Conservation (phyloP, 2,797 vertebrate genomes). For the Anguilla pacifica region DNA sequence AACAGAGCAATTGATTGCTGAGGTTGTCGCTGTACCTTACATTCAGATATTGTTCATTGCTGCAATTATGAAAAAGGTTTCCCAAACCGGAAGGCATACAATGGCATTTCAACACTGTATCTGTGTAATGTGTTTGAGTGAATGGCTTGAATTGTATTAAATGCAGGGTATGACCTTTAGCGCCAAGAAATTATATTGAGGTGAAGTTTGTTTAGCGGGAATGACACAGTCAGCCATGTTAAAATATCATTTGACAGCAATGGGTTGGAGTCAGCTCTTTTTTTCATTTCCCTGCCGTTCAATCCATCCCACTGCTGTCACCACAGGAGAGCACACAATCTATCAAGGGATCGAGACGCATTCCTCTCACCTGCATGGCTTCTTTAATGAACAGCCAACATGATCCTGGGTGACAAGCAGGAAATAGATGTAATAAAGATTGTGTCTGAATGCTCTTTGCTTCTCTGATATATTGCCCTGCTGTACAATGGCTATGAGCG, state of each 20-base stretch:
- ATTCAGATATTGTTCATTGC: too few species aligned
- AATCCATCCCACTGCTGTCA: conserved; percentile 99
- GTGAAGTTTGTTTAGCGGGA: conserved; percentile 83
- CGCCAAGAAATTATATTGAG: conserved; percentile 54
- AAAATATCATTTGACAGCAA: conserved; percentile 94
- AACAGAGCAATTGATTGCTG: too few species aligned
- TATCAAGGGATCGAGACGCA: conserved; percentile 99
- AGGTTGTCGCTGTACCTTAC: too few species aligned
- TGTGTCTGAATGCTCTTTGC: conserved; percentile 99
- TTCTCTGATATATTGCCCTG: conserved; percentile 99
- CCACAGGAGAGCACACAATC: conserved; percentile 99
- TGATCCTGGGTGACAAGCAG: conserved; percentile 99
- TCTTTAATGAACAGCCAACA: conserved; percentile 99
- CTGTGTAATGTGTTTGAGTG: too few species aligned
- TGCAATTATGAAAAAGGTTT: too few species aligned
- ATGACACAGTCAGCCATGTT: conserved; percentile 93
- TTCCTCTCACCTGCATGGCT: conserved; percentile 99
- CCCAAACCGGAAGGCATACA: too few species aligned
- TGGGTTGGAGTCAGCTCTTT: conserved; percentile 94
- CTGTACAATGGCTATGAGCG: conserved; percentile 63
- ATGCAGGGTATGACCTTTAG: too few species aligned
- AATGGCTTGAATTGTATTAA: too few species aligned
- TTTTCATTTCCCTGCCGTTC: conserved; percentile 89
- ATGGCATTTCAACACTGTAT: too few species aligned
- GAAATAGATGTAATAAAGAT: conserved; percentile 99